Percentiles rank a stretch among this genome's conserved stretches.
phyloP scores from a whole-genome alignment of 2,113 vertebrate genomes.

The Muntiacus muntjak region DNA sequence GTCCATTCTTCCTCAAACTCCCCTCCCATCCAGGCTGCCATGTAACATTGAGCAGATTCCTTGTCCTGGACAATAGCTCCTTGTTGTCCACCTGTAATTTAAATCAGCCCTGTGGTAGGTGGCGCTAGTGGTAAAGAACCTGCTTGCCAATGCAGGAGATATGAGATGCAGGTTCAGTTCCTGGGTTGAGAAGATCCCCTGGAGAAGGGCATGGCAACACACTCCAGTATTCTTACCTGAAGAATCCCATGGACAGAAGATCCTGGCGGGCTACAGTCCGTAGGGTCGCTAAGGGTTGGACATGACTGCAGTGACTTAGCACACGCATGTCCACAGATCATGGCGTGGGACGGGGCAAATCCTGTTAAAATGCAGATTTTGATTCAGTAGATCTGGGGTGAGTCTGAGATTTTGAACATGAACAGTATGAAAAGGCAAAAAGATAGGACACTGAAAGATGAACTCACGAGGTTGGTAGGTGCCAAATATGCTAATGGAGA shows the following conservation, averaged over 20 bases:
- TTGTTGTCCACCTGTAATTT: neutral
- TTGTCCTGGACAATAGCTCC: neutral
- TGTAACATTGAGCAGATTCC: neutral
- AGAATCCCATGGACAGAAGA: neutral
- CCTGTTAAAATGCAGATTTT: neutral
- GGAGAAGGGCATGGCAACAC: neutral
- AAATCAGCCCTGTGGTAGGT: neutral
- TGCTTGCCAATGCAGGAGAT: neutral
- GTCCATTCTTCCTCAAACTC: neutral
- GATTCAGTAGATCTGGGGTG: neutral
- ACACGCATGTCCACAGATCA: accelerated
- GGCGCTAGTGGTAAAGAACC: neutral
- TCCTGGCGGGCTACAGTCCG: neutral
- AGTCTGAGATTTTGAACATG: neutral
- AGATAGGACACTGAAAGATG: neutral
- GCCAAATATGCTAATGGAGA: neutral
- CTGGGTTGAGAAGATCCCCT: neutral
- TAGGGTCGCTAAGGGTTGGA: neutral
- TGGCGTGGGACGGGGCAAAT: accelerated
- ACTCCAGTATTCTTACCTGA: neutral
- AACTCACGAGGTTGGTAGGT: neutral
- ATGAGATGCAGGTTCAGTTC: neutral
- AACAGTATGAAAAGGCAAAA: neutral
- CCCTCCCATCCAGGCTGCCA: neutral
- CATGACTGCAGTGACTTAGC: neutral